Conservation (phyloP, 2,888 invertebrate genomes). For the Ochropleura plecta region DNA sequence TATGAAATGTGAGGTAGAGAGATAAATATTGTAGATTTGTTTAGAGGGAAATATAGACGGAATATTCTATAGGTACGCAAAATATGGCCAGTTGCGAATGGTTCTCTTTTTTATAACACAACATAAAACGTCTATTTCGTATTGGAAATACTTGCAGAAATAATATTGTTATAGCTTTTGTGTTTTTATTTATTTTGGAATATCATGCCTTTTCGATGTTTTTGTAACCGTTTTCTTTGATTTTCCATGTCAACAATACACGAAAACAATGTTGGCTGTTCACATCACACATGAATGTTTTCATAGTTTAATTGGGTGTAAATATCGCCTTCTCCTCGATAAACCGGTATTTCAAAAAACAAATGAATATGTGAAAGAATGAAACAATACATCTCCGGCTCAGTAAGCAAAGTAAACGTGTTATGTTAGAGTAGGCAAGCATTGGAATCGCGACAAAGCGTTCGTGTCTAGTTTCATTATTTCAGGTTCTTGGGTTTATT, state of each 20-base stretch:
- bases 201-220: not conserved
- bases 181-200: conserved; percentile 10
- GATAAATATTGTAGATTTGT: conserved; percentile 29
- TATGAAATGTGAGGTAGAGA: conserved; percentile 19
- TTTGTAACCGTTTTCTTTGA: conserved; percentile 5
- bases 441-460: conserved; percentile 28
- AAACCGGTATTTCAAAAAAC: conserved; percentile 14
- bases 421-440: conserved; percentile 11
- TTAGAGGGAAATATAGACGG: not conserved
- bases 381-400: not conserved
- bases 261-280: conserved; percentile 12
- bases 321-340: conserved; percentile 31
- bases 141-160: not conserved
- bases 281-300: conserved; percentile 27
- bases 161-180: not conserved
- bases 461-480: conserved; percentile 18
- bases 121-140: not conserved
- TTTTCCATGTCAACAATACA: not conserved
- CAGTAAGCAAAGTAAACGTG: not conserved
- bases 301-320: conserved; percentile 47
- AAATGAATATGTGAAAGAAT: not conserved
- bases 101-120: not conserved
- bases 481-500: conserved; percentile 30
- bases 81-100: not conserved
- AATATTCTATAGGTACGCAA: not conserved